Base-by-base conservation (phyloP, 1,140 invertebrate species). In the Trachymyrmex septentrionalis region DNA sequence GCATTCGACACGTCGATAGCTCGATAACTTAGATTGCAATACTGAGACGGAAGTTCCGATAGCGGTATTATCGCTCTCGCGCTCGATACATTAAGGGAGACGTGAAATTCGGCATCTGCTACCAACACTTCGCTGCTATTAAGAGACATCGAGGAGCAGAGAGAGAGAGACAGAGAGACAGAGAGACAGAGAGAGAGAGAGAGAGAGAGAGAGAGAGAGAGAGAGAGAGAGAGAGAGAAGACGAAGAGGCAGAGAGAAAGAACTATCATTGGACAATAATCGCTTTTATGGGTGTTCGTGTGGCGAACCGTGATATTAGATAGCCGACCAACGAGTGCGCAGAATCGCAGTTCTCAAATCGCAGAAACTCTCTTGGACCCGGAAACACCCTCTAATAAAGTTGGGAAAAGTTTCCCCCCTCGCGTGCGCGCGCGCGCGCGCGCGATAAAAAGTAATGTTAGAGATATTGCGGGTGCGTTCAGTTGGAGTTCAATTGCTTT, bases 251-350 rank as follows among this genome's bases (percentile, higher is more conserved):
- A 84, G 77, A 88, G 88, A 90, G 90, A 89, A 89, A 92, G 91
- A 90, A 89, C 90, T 89, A 94, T 94, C 92, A 92, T 92, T 91
- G 91, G 90, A 93, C 93, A 93, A 94, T 94, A 93, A 94, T 94
- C 91, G 91, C 89, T 92, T 94, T 94, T 94, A 94, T 93, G 91
- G 90, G 91, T 92, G 91, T 93, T 92, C 91, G 90, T 92, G 92
- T 91, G 91, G 93, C 87, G 91, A 91, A 89, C 82, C 91, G 88
- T 92, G 89, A 93, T 93, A 93, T 93, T 93, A 90, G 88, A 92
- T 92, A 88, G 90, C 90, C 55, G 85, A 81, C 88, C 86, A 87
- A 88, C 73, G 82, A 90, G 78, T 91, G 90, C 86, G 89, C 91
- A 87, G 86, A 91, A 91, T 84, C 89, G 77, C 73, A 71, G 34